Evolutionary conservation across 2,888 invertebrate genomes (phyloP), one percentile per base, ranked within the genome.

Genomic region (Spicauda simplicius): DNA sequence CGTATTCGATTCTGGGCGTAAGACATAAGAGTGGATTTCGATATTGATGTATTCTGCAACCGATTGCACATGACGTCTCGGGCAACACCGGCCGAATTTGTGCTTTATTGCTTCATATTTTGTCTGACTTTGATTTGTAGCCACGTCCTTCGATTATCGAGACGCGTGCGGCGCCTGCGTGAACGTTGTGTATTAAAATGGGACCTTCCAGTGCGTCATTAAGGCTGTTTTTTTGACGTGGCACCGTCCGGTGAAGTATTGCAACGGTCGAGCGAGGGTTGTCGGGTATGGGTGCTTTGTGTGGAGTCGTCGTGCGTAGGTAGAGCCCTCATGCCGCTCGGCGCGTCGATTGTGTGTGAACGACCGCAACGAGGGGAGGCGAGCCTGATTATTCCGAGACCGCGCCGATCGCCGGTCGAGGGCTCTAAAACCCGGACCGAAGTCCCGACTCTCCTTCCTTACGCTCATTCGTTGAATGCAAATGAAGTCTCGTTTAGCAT

Each of bases 271-370:
- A 62, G 73, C 76, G 78, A 80, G 84, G 86, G 84, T 85, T 86
- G 87, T 72, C 69, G 71, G 83, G 82, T 86, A 87, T 82, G 87
- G 88, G 86, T 87, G 88, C 85, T 86, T 88, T 90, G 86, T 88
- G 85, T 81, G 75, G 83, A 82, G 78, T 83, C 80, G 83, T 82
- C 78, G 84, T 87, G 88, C 87, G 91, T 91, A 88, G 91, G 89
- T 85, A 88, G 87, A 85, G 84, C 84, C 83, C 86, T 83, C 74
- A 71, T 69, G 70, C 80, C 78, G 82, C 83, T 86, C 82, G 82
- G 79, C 84, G 82, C 84, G 85, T 86, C 87, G 87, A 87, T 88
- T 88, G 87, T 91, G 90, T 91, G 91, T 91, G 91, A 91, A 92
- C 92, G 90, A 91, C 90, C 91, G 89, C 84, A 82, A 73, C 84